These are phyloP conservation scores for Megastigmus dorsalis DNA, from an alignment of 2,888 invertebrate genomes.

Conservation along the genomic window DNA sequence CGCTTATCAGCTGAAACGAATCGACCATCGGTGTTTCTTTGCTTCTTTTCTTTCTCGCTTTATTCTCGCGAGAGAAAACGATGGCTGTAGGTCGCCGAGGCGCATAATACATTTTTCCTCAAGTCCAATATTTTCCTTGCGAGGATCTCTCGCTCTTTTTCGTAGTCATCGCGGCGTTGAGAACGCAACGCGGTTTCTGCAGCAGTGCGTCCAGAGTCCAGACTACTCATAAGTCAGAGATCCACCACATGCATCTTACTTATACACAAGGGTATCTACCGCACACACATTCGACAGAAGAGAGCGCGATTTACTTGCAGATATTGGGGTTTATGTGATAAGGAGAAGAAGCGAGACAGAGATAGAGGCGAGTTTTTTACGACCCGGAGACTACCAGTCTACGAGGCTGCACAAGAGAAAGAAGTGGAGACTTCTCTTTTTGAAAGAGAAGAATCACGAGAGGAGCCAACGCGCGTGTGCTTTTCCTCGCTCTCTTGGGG, in stretches of 20 bases:
- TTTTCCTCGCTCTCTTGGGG: conserved; percentile 13
- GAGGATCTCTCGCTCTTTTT: background rate
- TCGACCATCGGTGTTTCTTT: background rate
- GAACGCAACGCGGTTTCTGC: background rate
- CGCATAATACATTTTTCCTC: background rate
- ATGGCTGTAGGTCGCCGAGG: background rate
- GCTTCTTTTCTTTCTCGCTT: background rate
- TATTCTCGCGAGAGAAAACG: background rate
- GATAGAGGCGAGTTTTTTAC: background rate
- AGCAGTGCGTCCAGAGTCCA: no score
- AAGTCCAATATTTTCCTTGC: background rate
- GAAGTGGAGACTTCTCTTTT: background rate
- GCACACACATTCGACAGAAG: background rate
- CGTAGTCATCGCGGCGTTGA: conserved; percentile 20
- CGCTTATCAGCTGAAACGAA: conserved; percentile 2
- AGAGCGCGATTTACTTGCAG: background rate
- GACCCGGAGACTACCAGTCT: no score
- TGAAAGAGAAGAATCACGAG: background rate
- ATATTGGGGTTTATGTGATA: background rate
- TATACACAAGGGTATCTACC: no score
- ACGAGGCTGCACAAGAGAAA: no score
- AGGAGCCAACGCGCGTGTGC: background rate
- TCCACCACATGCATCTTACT: background rate
- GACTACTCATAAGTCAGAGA: background rate
- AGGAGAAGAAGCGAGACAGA: background rate